Percentiles rank a stretch among this genome's conserved stretches.
Evolutionary conservation across 2,797 vertebrate genomes (phyloP).

Genomic region (Arctocebus calabarensis): DNA sequence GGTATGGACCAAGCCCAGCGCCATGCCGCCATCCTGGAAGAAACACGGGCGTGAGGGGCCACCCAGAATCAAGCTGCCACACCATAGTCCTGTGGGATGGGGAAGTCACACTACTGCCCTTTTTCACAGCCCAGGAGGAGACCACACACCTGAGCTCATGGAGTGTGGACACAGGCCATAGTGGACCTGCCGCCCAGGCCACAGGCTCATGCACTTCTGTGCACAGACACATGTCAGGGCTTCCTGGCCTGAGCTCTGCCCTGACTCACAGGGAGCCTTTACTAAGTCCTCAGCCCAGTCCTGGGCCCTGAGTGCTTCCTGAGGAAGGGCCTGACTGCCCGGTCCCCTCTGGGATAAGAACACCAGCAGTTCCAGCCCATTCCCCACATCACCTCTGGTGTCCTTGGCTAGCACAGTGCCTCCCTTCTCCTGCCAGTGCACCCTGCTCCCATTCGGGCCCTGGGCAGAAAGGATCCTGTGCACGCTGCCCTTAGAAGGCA

Average conservation of each 20-base stretch:
- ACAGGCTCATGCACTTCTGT: neutral
- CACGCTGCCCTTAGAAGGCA: neutral
- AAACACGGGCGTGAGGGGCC: neutral
- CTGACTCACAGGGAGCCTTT: neutral
- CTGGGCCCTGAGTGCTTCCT: neutral
- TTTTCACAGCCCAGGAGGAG: rapidly evolving
- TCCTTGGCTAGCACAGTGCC: neutral
- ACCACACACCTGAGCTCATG: rapidly evolving
- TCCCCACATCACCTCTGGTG: neutral
- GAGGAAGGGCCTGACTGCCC: neutral
- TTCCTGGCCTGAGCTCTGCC: neutral
- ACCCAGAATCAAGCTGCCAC: rapidly evolving
- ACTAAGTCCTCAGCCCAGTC: neutral
- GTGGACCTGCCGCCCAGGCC: neutral
- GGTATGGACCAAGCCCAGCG: slow-evolving; percentile 91
- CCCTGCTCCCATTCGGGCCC: neutral
- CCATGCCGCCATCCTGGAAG: slow-evolving; percentile 86
- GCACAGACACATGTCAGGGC: neutral
- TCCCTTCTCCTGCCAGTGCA: neutral
- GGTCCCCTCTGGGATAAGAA: neutral
- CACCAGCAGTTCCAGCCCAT: neutral
- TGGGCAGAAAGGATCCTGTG: rapidly evolving
- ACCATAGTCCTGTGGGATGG: rapidly evolving
- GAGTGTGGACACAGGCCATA: rapidly evolving
- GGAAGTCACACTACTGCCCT: rapidly evolving